Percentiles rank a stretch among this genome's conserved stretches.
These are phyloP conservation scores for Aporophyla nigra DNA, from an alignment of 2,888 invertebrate species.

Conservation along the genomic window DNA sequence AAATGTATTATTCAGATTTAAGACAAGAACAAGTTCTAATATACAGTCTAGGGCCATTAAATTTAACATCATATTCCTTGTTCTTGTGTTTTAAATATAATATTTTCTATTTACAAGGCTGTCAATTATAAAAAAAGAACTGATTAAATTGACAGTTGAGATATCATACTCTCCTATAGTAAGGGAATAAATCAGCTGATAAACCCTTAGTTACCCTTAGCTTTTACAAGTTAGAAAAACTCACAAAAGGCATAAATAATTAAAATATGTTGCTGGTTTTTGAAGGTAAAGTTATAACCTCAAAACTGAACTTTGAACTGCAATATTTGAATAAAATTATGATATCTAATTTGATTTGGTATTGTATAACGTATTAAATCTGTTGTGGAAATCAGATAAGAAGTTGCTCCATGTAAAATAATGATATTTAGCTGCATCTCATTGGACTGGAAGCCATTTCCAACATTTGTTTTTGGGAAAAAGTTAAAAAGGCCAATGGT, in stretches of 20 bases:
- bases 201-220: not conserved
- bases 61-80: not conserved
- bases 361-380: not conserved
- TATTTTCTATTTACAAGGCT: rapidly evolving
- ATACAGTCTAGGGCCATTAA: not conserved
- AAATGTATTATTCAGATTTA: not conserved
- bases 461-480: not conserved
- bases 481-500: not conserved
- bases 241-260: not conserved
- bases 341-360: not conserved
- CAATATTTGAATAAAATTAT: constrained; percentile 26
- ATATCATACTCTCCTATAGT: not conserved
- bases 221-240: not conserved
- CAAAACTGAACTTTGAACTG: constrained; percentile 31
- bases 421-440: not conserved
- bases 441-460: not conserved
- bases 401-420: not conserved
- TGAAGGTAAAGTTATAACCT: constrained; percentile 20
- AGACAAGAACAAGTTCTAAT: no score
- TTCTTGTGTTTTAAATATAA: not conserved
- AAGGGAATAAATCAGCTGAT: not conserved
- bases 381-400: not conserved
- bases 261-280: not conserved
- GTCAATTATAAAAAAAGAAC: not conserved
- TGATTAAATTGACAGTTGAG: not conserved